Base-by-base conservation (phyloP, 2,113 vertebrate genomes). In the Pseudopipra pipra region DNA sequence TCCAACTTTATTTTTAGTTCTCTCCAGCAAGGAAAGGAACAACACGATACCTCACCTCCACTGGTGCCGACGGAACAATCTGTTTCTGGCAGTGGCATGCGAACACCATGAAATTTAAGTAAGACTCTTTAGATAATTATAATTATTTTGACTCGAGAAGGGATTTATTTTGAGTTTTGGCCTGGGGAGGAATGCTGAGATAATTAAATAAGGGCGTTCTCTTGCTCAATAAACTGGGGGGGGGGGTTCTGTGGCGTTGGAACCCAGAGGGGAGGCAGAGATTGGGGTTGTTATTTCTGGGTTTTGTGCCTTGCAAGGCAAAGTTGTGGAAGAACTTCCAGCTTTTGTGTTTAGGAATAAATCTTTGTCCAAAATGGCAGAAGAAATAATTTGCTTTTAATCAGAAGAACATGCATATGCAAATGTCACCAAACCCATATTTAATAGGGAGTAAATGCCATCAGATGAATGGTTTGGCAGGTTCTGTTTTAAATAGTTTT, bases 51-150 rank as follows among this genome's bases (percentile, higher is more conserved):
- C 98, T 99, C 97, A 99, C 98, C 94, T 99, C 99, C 92, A 99
- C 99, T 47, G 99, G 99, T 97, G 99, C 99, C 93, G 99, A 99
- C 6, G 99, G 99, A 94, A 99, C 99, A 97, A 99, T 99, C 97
- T 99, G 99, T 96, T 99, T 99, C 97, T 99, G 99, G 99, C 99
- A 99, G 95, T 99, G 99, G 99, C 98, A 99, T 82, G 98, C 98
- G 3, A 97, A 98, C 95, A 99, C 97, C 95, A 98, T 99, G 98
- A 99, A 99, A 95, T 99, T 99, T 93, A 98, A 98, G 99, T 99
- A 98, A 98, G 98, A 96, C 89, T 87, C 65, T 58, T 87, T n/a
- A 46, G 92, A 79, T 84, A 52, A 81, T 87, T 81, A 49, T 16
- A 52, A 91, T 94, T 54, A 81, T 90, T 85, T 86, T 37, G 22